A percentile compares a stretch with the other conserved stretches of the same genome.
phyloP scores from a whole-genome alignment of 1,140 invertebrate genomes.

The Apis florea region DNA sequence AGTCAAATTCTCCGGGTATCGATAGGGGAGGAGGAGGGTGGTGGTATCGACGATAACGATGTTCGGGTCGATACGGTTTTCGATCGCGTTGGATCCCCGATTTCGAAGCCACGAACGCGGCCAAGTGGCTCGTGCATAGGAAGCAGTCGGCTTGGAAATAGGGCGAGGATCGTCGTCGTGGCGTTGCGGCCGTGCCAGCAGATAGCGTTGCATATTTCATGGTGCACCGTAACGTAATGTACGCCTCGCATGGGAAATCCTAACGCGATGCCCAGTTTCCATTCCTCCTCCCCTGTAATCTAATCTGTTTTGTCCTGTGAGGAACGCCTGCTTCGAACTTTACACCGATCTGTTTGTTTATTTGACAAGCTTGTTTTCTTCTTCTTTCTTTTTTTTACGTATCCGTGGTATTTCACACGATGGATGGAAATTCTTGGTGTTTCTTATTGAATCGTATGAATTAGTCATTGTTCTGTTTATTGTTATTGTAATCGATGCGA shows the following conservation, averaged over 20 bases:
- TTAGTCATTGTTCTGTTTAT: too few species aligned
- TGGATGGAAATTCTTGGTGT: too few species aligned
- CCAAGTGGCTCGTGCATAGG: slow-evolving; percentile 21
- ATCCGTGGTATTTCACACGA: too few species aligned
- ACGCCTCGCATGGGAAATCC: slow-evolving; percentile 77
- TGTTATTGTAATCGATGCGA: too few species aligned
- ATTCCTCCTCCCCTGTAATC: slow-evolving; percentile 53
- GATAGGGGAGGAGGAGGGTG: background rate
- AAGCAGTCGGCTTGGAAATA: slow-evolving; percentile 50
- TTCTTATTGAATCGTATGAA: too few species aligned
- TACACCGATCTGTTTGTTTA: slow-evolving; percentile 37
- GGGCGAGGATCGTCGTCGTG: slow-evolving; percentile 43
- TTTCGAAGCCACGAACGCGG: background rate
- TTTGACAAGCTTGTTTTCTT: background rate
- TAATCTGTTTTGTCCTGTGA: slow-evolving; percentile 60
- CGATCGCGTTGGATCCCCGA: slow-evolving; percentile 26
- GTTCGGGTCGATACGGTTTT: slow-evolving; percentile 20
- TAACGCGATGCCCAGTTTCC: slow-evolving; percentile 71
- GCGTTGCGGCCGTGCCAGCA: slow-evolving; percentile 49
- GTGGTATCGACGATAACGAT: background rate
- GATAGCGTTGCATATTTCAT: slow-evolving; percentile 75
- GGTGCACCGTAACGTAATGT: slow-evolving; percentile 72
- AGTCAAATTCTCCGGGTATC: slow-evolving; percentile 11
- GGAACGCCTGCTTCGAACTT: slow-evolving; percentile 37
- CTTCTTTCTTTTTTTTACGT: too few species aligned